Evolutionary conservation across 2,888 invertebrate genomes (phyloP).

Genomic region (Coenonympha glycerion): DNA sequence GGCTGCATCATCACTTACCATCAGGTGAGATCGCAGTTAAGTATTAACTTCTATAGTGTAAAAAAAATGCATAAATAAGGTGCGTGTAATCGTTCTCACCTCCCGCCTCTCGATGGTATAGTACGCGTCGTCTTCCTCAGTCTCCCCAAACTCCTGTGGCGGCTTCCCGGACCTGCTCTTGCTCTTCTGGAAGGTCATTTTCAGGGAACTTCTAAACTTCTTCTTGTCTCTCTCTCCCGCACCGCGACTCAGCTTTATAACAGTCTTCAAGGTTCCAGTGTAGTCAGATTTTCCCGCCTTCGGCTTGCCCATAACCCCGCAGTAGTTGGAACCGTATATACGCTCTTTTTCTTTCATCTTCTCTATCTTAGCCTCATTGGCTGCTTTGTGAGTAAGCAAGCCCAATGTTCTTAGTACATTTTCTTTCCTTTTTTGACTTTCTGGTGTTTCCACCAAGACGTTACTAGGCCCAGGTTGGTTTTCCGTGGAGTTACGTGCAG

Average conservation of each 20-base stretch:
- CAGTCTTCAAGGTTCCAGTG: slow-evolving; percentile 88
- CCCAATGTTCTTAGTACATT: slow-evolving; percentile 84
- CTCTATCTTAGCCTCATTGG: slow-evolving; percentile 80
- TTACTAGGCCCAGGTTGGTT: slow-evolving; percentile 58
- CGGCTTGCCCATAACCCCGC: slow-evolving; percentile 45
- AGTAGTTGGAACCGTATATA: slow-evolving; percentile 43
- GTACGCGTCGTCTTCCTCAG: slow-evolving; percentile 65
- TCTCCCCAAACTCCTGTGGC: slow-evolving; percentile 56
- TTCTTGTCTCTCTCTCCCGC: slow-evolving; percentile 72
- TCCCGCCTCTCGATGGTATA: slow-evolving; percentile 81
- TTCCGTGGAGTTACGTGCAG: slow-evolving; percentile 50
- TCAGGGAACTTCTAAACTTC: slow-evolving; percentile 81
- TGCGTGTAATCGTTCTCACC: too few species aligned
- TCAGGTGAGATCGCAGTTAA: too few species aligned
- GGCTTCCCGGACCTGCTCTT: slow-evolving; percentile 78
- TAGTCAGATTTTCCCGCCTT: slow-evolving; percentile 71
- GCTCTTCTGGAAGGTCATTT: slow-evolving; percentile 86
- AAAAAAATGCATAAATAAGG: too few species aligned
- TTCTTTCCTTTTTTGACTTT: slow-evolving; percentile 82
- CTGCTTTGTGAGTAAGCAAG: slow-evolving; percentile 83
- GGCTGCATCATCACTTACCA: too few species aligned
- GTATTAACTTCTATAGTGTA: too few species aligned
- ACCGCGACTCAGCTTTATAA: slow-evolving; percentile 83
- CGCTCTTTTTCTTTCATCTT: slow-evolving; percentile 71
- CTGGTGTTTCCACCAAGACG: slow-evolving; percentile 72